These are phyloP conservation scores for Tokudaia tokunoshimensis DNA, from an alignment of 2,797 vertebrate species.

Conservation along the genomic window DNA sequence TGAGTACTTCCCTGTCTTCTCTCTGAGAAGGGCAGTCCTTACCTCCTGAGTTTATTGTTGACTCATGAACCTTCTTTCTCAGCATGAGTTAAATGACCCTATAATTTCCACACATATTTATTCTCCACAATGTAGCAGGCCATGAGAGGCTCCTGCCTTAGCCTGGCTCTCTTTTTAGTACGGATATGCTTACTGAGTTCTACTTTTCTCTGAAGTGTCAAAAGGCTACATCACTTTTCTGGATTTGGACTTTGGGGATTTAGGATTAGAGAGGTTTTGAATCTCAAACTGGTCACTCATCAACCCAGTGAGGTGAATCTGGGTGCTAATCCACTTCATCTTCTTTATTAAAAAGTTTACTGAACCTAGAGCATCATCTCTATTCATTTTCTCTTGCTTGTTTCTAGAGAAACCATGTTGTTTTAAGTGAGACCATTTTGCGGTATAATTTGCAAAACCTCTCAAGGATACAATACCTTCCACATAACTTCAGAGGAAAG, in stretches of 20 bases:
- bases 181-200: constrained; percentile 44
- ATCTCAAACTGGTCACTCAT: not conserved
- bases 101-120: constrained; percentile 44
- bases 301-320: not conserved
- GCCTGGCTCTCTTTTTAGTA: constrained; percentile 30
- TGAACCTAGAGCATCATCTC: not conserved
- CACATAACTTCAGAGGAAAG: constrained; percentile 58
- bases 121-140: constrained; percentile 45
- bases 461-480: constrained; percentile 48
- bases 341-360: constrained; percentile 46
- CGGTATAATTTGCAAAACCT: constrained; percentile 65
- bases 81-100: constrained; percentile 28
- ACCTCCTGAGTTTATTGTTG: constrained; percentile 1
- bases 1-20: not conserved
- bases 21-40: not conserved
- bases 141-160: not conserved
- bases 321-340: not conserved
- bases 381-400: not conserved
- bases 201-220: constrained; percentile 13
- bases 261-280: not conserved
- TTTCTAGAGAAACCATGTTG: constrained; percentile 60
- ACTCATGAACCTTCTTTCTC: constrained; percentile 37
- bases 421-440: constrained; percentile 60
- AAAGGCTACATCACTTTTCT: constrained; percentile 18
- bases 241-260: not conserved